Percentiles rank a stretch among this genome's conserved stretches.
phyloP scores from a whole-genome alignment of 2,888 invertebrate genomes.

The Theodoxus fluviatilis region DNA sequence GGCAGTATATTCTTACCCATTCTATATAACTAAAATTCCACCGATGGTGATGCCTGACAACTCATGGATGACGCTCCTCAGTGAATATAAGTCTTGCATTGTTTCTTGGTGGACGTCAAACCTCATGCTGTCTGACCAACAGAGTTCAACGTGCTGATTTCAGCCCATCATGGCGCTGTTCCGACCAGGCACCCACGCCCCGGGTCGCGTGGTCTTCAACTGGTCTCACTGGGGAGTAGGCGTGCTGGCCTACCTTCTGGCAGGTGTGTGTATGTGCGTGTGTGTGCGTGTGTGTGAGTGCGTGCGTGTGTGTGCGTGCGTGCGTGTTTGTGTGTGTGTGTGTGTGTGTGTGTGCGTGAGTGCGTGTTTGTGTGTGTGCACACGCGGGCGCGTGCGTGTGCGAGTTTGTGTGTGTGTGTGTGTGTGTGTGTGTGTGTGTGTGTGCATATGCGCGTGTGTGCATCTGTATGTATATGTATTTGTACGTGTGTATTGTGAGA shows the following conservation, averaged over 20 bases:
- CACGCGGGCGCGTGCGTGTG: not conserved
- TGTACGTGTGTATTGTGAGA: no score
- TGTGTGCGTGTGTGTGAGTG: not conserved
- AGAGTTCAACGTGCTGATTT: no score
- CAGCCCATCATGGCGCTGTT: constrained; percentile 55
- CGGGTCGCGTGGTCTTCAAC: constrained; percentile 48
- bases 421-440: constrained; percentile 4
- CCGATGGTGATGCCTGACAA: not conserved
- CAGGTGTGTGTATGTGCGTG: constrained; percentile 36
- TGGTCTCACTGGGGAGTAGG: constrained; percentile 58
- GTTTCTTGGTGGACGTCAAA: not conserved
- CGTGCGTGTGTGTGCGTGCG: no score
- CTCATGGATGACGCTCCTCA: not conserved
- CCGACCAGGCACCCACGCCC: constrained; percentile 42
- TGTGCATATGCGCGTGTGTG: no score
- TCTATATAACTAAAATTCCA: not conserved
- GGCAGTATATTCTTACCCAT: not conserved
- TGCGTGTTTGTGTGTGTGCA: not conserved
- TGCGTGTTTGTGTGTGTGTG: no score
- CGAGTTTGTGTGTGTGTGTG: not conserved
- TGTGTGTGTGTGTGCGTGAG: not conserved
- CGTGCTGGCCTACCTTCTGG: constrained; percentile 42
- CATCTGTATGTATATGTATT: no score
- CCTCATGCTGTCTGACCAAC: not conserved
- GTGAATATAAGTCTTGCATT: not conserved